These are phyloP conservation scores for Tenthredo notha DNA, from an alignment of 2,888 invertebrate species.

Conservation along the genomic window DNA sequence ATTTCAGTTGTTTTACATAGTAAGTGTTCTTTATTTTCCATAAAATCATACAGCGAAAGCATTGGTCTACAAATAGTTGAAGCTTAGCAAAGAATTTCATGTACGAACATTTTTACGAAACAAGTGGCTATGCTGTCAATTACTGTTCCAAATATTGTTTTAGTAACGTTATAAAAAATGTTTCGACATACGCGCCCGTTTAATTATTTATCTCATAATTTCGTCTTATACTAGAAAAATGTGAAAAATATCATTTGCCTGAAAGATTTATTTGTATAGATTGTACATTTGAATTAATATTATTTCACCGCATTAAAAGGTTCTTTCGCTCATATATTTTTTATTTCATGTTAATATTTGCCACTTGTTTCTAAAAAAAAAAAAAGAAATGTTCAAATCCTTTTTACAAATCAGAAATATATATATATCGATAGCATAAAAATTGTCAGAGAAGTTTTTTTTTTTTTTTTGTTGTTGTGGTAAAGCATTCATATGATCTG, in stretches of 20 bases:
- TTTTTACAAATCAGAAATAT: conserved; percentile 20
- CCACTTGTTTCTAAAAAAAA: conserved; percentile 7
- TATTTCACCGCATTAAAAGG: not conserved
- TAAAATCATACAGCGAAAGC: conserved; percentile 34
- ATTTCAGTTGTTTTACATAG: not conserved
- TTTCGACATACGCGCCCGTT: not conserved
- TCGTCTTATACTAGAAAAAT: not conserved
- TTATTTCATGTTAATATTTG: not conserved
- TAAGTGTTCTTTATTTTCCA: conserved; percentile 37
- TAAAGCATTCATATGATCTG: conserved; percentile 11
- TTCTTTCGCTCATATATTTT: not conserved
- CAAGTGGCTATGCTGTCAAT: not conserved
- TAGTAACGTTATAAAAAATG: not conserved
- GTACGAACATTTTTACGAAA: not conserved
- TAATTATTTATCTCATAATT: not conserved
- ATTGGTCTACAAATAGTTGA: conserved; percentile 12
- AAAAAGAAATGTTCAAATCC: not conserved
- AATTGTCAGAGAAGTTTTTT: not conserved
- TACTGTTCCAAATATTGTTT: not conserved
- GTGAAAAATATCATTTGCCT: not conserved
- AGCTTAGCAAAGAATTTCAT: not conserved
- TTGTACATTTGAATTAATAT: not conserved
- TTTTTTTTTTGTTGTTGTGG: not conserved
- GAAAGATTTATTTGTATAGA: not conserved
- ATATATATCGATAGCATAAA: not conserved